Percentiles rank a stretch among this genome's conserved stretches.
phyloP scores from a whole-genome alignment of 2,888 invertebrate species.

The Siphlonurus alternatus region DNA sequence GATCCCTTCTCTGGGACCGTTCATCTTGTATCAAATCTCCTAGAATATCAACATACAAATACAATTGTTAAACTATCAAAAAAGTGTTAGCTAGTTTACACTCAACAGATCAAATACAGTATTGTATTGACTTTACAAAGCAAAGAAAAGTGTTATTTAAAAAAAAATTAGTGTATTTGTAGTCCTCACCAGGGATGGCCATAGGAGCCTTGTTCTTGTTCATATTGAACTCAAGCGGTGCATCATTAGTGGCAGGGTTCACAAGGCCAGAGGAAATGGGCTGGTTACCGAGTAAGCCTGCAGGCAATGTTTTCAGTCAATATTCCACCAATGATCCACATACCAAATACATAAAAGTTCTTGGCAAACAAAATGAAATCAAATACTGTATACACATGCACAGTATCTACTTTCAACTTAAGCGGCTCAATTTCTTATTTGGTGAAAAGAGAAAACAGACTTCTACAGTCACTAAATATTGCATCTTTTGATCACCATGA shows the following conservation, averaged over 20 bases:
- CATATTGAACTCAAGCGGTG: slow-evolving; percentile 42
- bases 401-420: too few relatives aligned
- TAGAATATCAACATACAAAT: background rate
- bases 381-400: too few relatives aligned
- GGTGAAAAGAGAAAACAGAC: background rate
- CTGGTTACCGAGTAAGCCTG: background rate
- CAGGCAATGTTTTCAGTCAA: too few relatives aligned
- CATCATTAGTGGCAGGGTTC: slow-evolving; percentile 36
- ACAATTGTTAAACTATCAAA: background rate
- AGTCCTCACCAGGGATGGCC: slow-evolving; percentile 24
- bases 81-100: background rate
- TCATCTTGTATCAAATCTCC: background rate
- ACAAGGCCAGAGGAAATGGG: background rate
- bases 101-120: too few relatives aligned
- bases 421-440: too few relatives aligned
- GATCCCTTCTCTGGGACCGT: background rate
- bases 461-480: background rate
- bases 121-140: too few relatives aligned
- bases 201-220: slow-evolving; percentile 41
- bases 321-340: too few relatives aligned
- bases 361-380: too few relatives aligned
- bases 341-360: too few relatives aligned
- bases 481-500: background rate
- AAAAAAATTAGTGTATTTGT: too few relatives aligned
- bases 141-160: too few relatives aligned